These are phyloP conservation scores for Laticauda laticaudata DNA, from an alignment of 2,113 vertebrate species.

Conservation along the genomic window DNA sequence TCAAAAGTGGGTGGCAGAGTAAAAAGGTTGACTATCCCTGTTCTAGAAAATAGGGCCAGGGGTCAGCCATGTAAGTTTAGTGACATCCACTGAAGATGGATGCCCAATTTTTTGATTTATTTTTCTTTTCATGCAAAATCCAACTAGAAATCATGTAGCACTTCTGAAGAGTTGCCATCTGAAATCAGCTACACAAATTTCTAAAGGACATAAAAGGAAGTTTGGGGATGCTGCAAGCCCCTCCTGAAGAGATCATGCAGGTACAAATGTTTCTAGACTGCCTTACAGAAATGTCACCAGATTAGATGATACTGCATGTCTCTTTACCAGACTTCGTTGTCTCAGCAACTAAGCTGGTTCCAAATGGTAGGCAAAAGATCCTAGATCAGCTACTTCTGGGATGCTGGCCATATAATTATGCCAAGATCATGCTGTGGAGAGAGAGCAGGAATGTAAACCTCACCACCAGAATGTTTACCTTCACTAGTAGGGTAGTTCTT, in stretches of 20 bases:
- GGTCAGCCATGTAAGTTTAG: not conserved
- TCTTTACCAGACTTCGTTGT: not conserved
- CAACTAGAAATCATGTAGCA: not conserved
- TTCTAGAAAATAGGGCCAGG: not conserved
- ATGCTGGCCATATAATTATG: not conserved
- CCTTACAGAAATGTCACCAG: not conserved
- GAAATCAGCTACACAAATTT: not conserved
- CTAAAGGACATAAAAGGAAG: not conserved
- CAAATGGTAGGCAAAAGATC: not conserved
- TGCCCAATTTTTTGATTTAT: too few relatives aligned
- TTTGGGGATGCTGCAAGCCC: not conserved
- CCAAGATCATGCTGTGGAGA: not conserved
- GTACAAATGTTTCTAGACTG: not conserved
- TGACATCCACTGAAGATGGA: too few relatives aligned
- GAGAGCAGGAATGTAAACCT: not conserved
- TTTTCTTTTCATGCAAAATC: not conserved
- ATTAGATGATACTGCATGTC: not conserved
- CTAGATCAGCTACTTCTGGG: not conserved
- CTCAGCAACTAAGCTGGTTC: not conserved
- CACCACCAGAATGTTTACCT: constrained; percentile 43
- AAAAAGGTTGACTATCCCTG: too few relatives aligned
- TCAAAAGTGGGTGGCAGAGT: too few relatives aligned
- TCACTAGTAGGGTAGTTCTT: constrained; percentile 68
- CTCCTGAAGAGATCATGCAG: not conserved
- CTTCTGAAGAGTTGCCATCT: not conserved